phyloP scores from a whole-genome alignment of 2,113 vertebrate genomes.

The Sclerurus mexicanus region DNA sequence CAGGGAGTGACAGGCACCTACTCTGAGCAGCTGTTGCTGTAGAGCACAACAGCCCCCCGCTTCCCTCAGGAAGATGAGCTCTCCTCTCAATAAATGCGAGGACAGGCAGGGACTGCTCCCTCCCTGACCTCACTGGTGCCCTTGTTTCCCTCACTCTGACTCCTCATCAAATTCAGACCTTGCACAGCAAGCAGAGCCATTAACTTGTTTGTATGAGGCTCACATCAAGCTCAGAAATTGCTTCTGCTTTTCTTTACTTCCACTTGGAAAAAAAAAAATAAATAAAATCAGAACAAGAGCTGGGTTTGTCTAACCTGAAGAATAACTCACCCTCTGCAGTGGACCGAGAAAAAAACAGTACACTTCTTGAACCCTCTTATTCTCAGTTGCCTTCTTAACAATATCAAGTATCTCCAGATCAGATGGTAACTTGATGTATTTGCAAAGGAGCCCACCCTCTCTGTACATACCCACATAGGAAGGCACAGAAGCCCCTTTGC shows the following conservation, averaged over 20 bases:
- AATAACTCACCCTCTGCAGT: not conserved
- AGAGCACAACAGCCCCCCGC: not conserved
- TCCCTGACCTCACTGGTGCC: not conserved
- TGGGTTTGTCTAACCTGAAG: not conserved
- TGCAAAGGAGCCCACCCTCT: not conserved
- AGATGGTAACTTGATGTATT: not conserved
- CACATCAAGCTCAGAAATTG: not conserved
- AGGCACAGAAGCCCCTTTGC: not conserved
- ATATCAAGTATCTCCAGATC: not conserved
- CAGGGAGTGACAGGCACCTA: not conserved
- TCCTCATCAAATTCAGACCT: not conserved
- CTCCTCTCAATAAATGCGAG: accelerated
- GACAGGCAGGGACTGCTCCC: not conserved
- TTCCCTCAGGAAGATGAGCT: not conserved
- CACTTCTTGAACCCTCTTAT: not conserved
- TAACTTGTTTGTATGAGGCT: not conserved
- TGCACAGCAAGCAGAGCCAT: accelerated
- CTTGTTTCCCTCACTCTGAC: accelerated
- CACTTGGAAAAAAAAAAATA: not conserved
- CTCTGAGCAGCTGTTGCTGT: accelerated
- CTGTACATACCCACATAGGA: accelerated
- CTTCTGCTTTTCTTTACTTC: not conserved
- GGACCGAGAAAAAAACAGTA: not conserved
- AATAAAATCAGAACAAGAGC: not conserved
- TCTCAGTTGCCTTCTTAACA: not conserved